Evolutionary conservation across 2,888 invertebrate genomes (phyloP).

Genomic region (Catotricha subobsoleta): DNA sequence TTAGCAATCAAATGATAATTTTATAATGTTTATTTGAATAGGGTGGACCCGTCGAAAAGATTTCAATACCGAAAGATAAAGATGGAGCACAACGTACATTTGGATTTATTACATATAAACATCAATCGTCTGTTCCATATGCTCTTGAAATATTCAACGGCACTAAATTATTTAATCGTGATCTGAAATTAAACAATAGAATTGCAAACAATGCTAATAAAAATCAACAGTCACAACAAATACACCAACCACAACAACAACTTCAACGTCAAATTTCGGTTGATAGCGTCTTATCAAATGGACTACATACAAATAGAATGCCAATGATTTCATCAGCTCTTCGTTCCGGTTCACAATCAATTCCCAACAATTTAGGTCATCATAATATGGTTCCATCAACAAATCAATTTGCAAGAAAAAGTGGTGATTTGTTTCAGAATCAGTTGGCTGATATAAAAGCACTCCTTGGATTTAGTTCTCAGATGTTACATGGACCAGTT

Average conservation of each 20-base stretch:
- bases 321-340: background rate
- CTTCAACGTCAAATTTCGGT: background rate
- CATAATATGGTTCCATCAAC: too few species aligned
- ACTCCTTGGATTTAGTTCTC: background rate
- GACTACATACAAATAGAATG: background rate
- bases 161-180: slow-evolving; percentile 44
- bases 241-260: background rate
- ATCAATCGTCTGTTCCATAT: slow-evolving; percentile 56
- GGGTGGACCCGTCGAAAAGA: slow-evolving; percentile 54
- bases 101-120: slow-evolving; percentile 63
- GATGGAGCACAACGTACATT: slow-evolving; percentile 52
- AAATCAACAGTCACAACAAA: background rate
- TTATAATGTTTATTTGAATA: slow-evolving; percentile 9
- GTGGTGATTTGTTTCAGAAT: background rate
- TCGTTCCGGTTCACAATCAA: background rate
- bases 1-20: background rate
- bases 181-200: slow-evolving; percentile 30
- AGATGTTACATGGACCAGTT: background rate
- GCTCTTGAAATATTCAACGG: slow-evolving; percentile 56
- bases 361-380: too few species aligned
- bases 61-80: slow-evolving; percentile 55
- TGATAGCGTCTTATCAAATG: too few species aligned
- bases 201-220: background rate
- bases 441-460: background rate
- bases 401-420: background rate